Percentiles rank a stretch among this genome's conserved stretches.
Conservation (phyloP, 2,888 invertebrate genomes). For the Scrobipalpa atriplicella region DNA sequence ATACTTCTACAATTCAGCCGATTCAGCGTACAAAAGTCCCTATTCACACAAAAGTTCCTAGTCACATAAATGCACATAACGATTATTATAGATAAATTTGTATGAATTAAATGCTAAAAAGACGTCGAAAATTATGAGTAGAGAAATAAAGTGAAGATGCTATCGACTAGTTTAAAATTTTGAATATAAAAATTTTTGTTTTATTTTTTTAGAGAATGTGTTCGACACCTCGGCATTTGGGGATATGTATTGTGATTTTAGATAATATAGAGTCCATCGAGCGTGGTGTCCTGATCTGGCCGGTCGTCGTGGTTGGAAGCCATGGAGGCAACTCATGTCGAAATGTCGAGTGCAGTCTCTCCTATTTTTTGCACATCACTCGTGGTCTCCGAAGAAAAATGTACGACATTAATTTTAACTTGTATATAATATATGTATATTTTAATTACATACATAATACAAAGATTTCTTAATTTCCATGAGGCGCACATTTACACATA, state of each 20-base stretch:
- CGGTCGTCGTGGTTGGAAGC: neutral
- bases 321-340: conserved; percentile 52
- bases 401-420: conserved; percentile 75
- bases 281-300: conserved; percentile 10
- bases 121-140: conserved; percentile 74
- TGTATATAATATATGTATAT: conserved; percentile 82
- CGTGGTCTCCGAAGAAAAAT: conserved; percentile 76
- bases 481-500: conserved; percentile 80
- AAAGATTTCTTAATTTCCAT: conserved; percentile 79
- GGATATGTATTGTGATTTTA: conserved; percentile 75
- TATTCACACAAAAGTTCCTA: conserved; percentile 58
- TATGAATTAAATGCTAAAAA: conserved; percentile 72
- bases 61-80: conserved; percentile 75
- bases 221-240: conserved; percentile 70
- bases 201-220: conserved; percentile 57
- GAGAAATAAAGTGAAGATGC: conserved; percentile 68
- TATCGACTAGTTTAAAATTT: conserved; percentile 80
- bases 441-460: conserved; percentile 81
- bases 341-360: conserved; percentile 66
- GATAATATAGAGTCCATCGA: conserved; percentile 40
- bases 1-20: conserved; percentile 39
- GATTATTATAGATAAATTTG: conserved; percentile 62
- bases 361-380: conserved; percentile 68
- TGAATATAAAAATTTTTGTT: conserved; percentile 78
- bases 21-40: conserved; percentile 57